Evolutionary conservation across 2,797 vertebrate species (phyloP), one percentile per base, ranked within the genome.

Genomic region (Bothrops alternatus): DNA sequence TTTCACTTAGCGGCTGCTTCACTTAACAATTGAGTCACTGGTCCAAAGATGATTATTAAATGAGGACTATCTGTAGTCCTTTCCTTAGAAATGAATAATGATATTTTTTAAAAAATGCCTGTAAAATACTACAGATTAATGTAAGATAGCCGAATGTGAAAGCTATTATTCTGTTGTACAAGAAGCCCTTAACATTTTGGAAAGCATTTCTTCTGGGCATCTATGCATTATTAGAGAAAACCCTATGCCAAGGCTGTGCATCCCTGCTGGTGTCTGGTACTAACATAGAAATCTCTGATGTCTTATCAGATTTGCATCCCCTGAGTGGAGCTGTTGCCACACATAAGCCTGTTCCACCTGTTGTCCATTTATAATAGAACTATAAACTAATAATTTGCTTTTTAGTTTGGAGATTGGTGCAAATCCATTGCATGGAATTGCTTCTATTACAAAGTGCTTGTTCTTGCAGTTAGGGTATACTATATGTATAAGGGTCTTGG

Each of bases 321-420:
- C 55, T 90, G 90, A 90, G 90, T 90, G 69, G 90, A 90, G 90
- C 69, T 90, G 90, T 90, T 90, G 90, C 90, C 69, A 82, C 55
- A 82, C 69, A 90, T 10, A 58, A 58, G 23, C 69, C 11, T 85
- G 58, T 60, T 86, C 7, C 56, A 14, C 18, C 26, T 10, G 73
- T 85, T 78, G 37, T 90, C 56, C 73, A 58, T 78, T 47, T 82
- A 47, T 25, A 82, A 37, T 5, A 4, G 32, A 26, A 60, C 55
- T 82, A 42, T 26, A 82, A 82, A 57, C 25, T 57, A 58, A 37
- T 20, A 58, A 82, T 82, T 90, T 37, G 32, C 25, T 28, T 4
- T 90, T 69, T 4, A 16, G 69, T 42, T 57, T 90, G 69, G 25
- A 90, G 69, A 82, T 42, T 50, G 57, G 55, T 78, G n/a, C 53